phyloP scores from a whole-genome alignment of 2,888 invertebrate species.

The Parnassius orleans region DNA sequence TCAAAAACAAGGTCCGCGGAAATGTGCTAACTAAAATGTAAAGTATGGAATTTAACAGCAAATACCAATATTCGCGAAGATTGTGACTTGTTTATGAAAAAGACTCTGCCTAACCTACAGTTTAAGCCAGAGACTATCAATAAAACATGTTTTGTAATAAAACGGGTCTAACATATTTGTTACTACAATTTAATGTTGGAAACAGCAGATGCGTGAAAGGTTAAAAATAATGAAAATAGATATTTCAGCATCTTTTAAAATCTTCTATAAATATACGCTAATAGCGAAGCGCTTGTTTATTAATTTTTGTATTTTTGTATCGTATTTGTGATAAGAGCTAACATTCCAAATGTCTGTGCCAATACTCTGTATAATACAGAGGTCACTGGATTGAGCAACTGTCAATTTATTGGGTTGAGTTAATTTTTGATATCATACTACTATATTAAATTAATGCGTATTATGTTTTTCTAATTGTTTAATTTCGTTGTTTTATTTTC shows the following conservation, averaged over 20 bases:
- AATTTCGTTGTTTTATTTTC: constrained; percentile 3
- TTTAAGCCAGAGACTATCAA: too few species aligned
- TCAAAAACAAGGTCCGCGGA: too few species aligned
- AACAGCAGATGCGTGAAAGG: too few species aligned
- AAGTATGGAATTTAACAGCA: too few species aligned
- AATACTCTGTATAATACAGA: constrained; percentile 31
- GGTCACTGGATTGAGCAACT: constrained; percentile 27
- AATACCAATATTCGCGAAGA: not conserved
- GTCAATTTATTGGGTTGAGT: constrained; percentile 28
- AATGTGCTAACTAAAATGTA: too few species aligned
- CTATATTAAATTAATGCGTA: constrained; percentile 14
- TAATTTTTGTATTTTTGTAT: constrained; percentile 13
- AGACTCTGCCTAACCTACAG: too few species aligned
- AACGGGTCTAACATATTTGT: too few species aligned
- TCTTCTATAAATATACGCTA: not conserved
- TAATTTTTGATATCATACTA: constrained; percentile 8
- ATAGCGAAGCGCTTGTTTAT: constrained; percentile 11
- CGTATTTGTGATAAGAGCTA: constrained; percentile 21
- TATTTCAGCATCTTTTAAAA: too few species aligned
- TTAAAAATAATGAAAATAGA: too few species aligned
- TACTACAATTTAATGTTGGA: too few species aligned
- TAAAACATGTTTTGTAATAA: too few species aligned
- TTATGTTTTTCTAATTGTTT: constrained; percentile 11
- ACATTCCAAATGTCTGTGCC: constrained; percentile 54
- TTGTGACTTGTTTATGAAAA: too few species aligned